phyloP scores from a whole-genome alignment of 2,797 vertebrate species.

The Rhynchotus rufescens region DNA sequence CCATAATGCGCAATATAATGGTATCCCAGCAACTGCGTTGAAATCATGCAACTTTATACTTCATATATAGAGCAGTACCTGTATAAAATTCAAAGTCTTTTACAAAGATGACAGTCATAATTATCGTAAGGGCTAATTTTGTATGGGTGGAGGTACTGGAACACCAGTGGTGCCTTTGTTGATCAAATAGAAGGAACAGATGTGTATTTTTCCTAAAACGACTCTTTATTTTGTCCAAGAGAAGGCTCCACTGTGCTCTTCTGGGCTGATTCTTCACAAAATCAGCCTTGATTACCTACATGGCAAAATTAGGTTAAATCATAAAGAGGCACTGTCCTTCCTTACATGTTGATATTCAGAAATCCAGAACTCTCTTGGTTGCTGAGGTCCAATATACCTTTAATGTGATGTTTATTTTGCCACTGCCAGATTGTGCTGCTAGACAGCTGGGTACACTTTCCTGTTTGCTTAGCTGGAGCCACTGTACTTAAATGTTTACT shows the following conservation, averaged over 20 bases:
- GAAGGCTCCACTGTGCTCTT: neutral
- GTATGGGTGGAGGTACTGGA: neutral
- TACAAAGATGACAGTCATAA: neutral
- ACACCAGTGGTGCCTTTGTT: neutral
- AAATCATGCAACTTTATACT: neutral
- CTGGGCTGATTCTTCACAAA: neutral
- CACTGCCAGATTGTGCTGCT: neutral
- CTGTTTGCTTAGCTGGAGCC: constrained; percentile 33
- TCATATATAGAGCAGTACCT: neutral
- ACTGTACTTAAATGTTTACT: neutral
- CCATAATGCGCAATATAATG: neutral
- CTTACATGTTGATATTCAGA: neutral
- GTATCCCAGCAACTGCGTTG: constrained; percentile 27
- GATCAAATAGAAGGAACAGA: neutral
- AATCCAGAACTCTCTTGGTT: neutral
- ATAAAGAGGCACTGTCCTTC: neutral
- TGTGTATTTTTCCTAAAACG: neutral
- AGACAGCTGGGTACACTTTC: neutral
- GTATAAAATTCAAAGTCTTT: neutral
- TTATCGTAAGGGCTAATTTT: neutral
- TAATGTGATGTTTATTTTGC: neutral
- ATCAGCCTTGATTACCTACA: neutral
- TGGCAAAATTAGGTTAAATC: neutral
- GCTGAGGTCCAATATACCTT: neutral
- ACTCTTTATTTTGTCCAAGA: neutral